Percentiles rank a stretch among this genome's conserved stretches.
phyloP scores from a whole-genome alignment of 2,797 vertebrate genomes.

The Tauraco hartlaubi region DNA sequence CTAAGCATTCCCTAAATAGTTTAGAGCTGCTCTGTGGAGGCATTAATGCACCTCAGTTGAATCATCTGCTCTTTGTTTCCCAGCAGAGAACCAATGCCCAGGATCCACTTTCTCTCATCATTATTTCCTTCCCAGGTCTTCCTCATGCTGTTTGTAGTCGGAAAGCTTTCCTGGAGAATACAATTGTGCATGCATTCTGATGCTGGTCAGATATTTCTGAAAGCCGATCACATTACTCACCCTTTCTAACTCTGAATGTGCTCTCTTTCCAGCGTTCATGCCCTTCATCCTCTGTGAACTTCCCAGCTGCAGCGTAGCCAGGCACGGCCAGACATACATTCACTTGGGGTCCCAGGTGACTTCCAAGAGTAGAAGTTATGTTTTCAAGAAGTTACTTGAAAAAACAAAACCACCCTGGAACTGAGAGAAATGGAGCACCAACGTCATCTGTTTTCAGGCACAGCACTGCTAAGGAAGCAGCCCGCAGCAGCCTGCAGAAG shows the following conservation, averaged over 20 bases:
- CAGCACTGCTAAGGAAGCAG: background rate
- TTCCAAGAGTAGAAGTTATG: background rate
- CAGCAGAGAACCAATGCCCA: background rate
- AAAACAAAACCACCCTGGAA: background rate
- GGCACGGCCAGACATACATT: background rate
- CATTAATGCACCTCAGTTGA: slow-evolving; percentile 10
- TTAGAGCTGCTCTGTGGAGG: background rate
- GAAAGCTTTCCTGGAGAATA: background rate
- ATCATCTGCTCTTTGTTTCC: background rate
- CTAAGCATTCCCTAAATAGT: background rate
- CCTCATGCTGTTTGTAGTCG: background rate
- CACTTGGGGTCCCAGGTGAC: background rate
- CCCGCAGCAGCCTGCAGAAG: background rate
- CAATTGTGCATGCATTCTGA: background rate
- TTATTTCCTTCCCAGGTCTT: background rate
- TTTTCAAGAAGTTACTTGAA: background rate
- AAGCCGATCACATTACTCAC: background rate
- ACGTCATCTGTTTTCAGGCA: background rate
- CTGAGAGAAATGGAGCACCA: background rate
- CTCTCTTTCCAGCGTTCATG: background rate
- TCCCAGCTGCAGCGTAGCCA: background rate
- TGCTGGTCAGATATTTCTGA: background rate
- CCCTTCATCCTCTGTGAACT: background rate
- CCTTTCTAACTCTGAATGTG: background rate
- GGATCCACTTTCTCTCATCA: background rate